phyloP scores from a whole-genome alignment of 2,113 vertebrate species.

The Hirundichthys speculiger region DNA sequence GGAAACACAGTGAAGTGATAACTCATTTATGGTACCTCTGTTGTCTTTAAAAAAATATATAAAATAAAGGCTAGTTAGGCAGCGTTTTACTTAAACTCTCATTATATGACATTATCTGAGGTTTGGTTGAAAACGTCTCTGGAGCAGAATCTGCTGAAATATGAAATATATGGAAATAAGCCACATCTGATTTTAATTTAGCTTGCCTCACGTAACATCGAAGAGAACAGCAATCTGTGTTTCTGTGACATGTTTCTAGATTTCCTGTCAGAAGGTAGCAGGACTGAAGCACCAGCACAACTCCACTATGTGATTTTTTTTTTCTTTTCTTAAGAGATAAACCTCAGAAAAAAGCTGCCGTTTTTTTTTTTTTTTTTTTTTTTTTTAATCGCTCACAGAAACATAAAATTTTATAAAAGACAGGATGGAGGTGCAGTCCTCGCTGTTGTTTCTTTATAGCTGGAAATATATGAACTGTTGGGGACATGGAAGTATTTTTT shows the following conservation, averaged over 20 bases:
- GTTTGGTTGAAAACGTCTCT: not conserved
- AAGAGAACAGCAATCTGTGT: not conserved
- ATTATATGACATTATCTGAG: constrained; percentile 3
- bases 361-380: constrained; percentile 22
- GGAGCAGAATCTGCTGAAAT: too few relatives aligned
- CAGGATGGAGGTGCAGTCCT: constrained; percentile 9
- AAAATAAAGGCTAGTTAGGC: constrained; percentile 30
- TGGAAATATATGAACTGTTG: constrained; percentile 27
- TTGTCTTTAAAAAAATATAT: constrained; percentile 43
- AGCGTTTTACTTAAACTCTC: constrained; percentile 15
- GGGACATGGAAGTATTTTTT: constrained; percentile 12
- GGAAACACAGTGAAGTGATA: constrained; percentile 62
- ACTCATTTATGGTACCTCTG: constrained; percentile 66
- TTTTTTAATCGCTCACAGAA: constrained; percentile 28
- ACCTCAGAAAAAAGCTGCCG: constrained; percentile 8
- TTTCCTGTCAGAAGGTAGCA: constrained; percentile 17
- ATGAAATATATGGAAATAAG: not conserved
- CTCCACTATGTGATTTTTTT: not conserved
- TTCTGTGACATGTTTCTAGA: constrained; percentile 5
- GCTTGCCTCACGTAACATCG: too few relatives aligned
- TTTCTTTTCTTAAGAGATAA: too few relatives aligned
- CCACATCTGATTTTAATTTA: too few relatives aligned
- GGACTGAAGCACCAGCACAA: constrained; percentile 7
- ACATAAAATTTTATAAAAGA: constrained; percentile 41
- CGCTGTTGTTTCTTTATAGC: constrained; percentile 8